Evolutionary conservation across 2,888 invertebrate genomes (phyloP).

Genomic region (Rhyacophila evoluta): DNA sequence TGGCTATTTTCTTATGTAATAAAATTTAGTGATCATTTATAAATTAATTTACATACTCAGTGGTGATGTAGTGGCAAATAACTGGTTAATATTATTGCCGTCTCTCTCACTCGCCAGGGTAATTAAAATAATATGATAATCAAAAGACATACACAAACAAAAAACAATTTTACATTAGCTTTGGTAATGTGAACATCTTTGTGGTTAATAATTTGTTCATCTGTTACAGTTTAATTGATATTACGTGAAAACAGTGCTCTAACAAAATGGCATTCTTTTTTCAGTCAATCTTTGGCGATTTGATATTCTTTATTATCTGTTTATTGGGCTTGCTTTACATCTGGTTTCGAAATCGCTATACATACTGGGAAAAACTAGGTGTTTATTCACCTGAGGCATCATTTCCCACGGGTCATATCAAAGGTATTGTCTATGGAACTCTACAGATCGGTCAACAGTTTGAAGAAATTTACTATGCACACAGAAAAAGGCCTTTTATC

Average conservation of each 20-base stretch:
- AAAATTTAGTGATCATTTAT: too few relatives aligned
- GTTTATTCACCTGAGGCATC: slow-evolving; percentile 43
- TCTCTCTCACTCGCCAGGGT: neutral
- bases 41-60: too few relatives aligned
- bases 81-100: neutral
- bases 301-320: slow-evolving; percentile 16
- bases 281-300: slow-evolving; percentile 31
- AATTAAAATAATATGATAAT: too few relatives aligned
- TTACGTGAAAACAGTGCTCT: neutral
- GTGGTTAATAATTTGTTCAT: neutral
- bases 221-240: neutral
- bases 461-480: slow-evolving; percentile 48
- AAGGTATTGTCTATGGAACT: slow-evolving; percentile 40
- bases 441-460: slow-evolving; percentile 51
- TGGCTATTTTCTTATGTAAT: too few relatives aligned
- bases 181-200: neutral
- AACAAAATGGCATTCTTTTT: slow-evolving; percentile 36
- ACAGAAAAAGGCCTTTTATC: slow-evolving; percentile 55
- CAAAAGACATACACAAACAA: neutral
- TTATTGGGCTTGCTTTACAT: slow-evolving; percentile 38
- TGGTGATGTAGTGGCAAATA: too few relatives aligned
- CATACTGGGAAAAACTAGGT: slow-evolving; percentile 51
- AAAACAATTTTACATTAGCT: neutral
- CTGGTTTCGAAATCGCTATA: slow-evolving; percentile 51
- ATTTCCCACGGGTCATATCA: slow-evolving; percentile 49